Evolutionary conservation across 1,140 invertebrate genomes (phyloP), one percentile per base, ranked within the genome.

Genomic region (Caerostris darwini): DNA sequence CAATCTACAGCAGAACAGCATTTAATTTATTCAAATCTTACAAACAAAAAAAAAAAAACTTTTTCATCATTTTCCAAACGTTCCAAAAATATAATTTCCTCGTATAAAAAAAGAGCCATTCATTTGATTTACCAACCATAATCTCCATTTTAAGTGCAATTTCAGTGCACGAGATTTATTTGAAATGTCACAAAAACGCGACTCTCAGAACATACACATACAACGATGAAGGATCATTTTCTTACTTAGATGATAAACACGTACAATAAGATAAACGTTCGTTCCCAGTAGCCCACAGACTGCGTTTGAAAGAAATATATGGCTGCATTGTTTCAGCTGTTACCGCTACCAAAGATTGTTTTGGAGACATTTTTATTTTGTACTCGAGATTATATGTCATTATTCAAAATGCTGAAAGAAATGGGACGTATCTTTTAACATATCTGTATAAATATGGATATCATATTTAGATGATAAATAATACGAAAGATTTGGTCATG

Each of bases 321-420:
- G 17, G 59, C 10, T 53, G 86, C 59, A 88, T 88, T 88, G 86
- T 88, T 53, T 88, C 7, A 50, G 53, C 19, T 88, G 34, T 50
- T 59, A 67, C 86, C 34, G 53, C 19, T 17, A 53, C 34, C 34
- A 50, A 5, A n/a, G 61, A 88, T 88, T 61, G 86, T 88, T 88
- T 77, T 85, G 83, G 82, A 19, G 83, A 85, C 83, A 34, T 57
- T 85, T 88, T 88, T 88, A 64, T 88, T 64, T 88, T 64, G 59
- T 50, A 59, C 86, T 88, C 61, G 61, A 88, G 59, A 88, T 64
- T 88, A 64, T 64, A 19, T 12, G 59, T 88, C 61, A 88, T 88
- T 88, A 88, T 88, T 88, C 86, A 88, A 64, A 88, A 53, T 34
- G 14, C 59, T 8, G 10, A 53, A 53, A 54, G 59, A 17, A 88